Percentiles rank a stretch among this genome's conserved stretches.
These are phyloP conservation scores for Heliconius hortense DNA, from an alignment of 2,888 invertebrate species.

Conservation along the genomic window DNA sequence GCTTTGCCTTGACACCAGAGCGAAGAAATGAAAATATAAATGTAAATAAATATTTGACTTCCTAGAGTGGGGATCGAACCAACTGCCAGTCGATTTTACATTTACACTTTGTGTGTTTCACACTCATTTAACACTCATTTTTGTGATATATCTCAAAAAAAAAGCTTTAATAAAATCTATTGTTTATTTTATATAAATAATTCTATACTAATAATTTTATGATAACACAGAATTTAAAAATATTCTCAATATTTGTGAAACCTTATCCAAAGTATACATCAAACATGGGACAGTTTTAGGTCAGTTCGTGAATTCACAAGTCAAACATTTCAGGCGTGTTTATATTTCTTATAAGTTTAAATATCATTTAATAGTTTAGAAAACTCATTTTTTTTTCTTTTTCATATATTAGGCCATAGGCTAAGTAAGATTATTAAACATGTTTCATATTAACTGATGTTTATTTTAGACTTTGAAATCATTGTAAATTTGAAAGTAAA, in stretches of 20 bases:
- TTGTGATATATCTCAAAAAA: too few species aligned
- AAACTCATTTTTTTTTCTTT: not conserved
- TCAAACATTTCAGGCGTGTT: slow-evolving; percentile 10
- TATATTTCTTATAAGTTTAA: slow-evolving; percentile 16
- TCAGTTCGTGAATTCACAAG: slow-evolving; percentile 12
- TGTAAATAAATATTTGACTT: too few species aligned
- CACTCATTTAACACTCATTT: too few species aligned
- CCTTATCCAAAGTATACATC: slow-evolving; percentile 19
- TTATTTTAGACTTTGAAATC: not conserved
- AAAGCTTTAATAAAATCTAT: not conserved
- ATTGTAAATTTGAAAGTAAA: not conserved
- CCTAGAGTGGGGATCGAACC: too few species aligned
- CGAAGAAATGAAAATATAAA: too few species aligned
- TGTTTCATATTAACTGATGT: not conserved
- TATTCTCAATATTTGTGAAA: slow-evolving; percentile 11
- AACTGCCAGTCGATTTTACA: too few species aligned
- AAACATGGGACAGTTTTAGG: slow-evolving; percentile 18
- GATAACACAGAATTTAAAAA: not conserved
- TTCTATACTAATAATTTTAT: not conserved
- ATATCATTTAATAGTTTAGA: slow-evolving; percentile 11
- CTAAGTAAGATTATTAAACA: not conserved
- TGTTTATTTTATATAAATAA: not conserved
- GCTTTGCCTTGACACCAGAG: too few species aligned
- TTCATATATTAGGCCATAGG: not conserved
- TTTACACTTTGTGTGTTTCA: too few species aligned